Evolutionary conservation across 2,797 vertebrate species (phyloP).

Genomic region (Pangasius djambal): DNA sequence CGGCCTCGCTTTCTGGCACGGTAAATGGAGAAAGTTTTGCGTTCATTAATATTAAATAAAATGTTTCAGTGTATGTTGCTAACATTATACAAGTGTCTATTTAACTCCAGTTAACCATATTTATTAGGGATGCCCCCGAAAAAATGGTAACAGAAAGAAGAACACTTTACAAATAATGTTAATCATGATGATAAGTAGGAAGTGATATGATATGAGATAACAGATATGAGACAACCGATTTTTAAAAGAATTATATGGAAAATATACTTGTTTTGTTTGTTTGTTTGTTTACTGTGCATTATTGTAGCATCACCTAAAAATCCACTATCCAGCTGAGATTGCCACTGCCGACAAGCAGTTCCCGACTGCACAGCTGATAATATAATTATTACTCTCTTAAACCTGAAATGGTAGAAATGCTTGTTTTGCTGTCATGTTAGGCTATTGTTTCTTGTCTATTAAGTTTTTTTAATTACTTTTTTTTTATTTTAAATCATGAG

Average conservation of each 20-base stretch:
- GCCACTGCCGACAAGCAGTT: not conserved
- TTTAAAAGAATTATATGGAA: no score
- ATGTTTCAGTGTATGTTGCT: no score
- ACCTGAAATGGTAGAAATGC: not conserved
- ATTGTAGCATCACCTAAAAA: not conserved
- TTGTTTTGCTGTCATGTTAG: not conserved
- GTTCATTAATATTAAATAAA: not conserved
- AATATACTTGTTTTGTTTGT: no score
- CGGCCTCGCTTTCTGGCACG: not conserved
- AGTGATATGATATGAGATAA: not conserved
- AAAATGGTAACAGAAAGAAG: no score
- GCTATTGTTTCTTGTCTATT: not conserved
- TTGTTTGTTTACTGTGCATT: not conserved
- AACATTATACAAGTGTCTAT: no score
- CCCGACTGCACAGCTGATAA: not conserved
- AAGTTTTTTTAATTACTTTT: not conserved
- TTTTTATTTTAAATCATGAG: not conserved
- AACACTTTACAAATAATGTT: not conserved
- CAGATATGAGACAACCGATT: no score
- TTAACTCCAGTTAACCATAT: not conserved
- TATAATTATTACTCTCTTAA: not conserved
- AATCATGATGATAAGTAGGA: not conserved
- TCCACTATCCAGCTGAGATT: not conserved
- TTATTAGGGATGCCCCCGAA: not conserved
- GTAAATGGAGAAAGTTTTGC: not conserved